Evolutionary conservation across 2,113 vertebrate species (phyloP), one percentile per base, ranked within the genome.

Genomic region (Ailuropoda melanoleuca): DNA sequence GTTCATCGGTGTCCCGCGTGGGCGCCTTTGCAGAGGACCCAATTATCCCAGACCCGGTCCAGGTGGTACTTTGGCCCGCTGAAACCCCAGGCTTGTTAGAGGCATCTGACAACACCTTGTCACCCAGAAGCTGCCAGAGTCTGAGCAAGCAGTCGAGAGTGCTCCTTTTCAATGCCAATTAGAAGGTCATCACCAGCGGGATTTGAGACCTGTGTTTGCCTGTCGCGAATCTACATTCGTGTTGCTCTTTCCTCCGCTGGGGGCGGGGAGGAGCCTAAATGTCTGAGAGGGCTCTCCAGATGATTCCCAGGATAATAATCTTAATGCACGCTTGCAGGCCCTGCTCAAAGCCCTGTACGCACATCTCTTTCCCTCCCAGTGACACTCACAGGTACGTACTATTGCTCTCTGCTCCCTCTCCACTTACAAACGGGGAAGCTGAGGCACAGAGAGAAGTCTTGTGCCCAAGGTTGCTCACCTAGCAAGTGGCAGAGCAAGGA

Each of bases 311-410:
- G 21, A 0, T 37, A 0, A 4, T 26, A 7, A 14, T 31, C 39
- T 19, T 19, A 1, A 21, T 55, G 2, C 3, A 29, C 34, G 4
- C 39, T 4, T 6, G 7, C 68, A 34, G 74, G 46, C 13, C 1
- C 84, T 5, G 26, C 88, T 37, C 68, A 4, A 1, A 68, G n/a
- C 48, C 2, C 8, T 5, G 15, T 5, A 6, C 31, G 4, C 4
- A 1, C 13, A 1, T 14, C 50, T 0, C 66, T 8, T n/a, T n/a
- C n/a, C 3, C 86, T 62, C 89, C 68, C 24, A 7, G 26, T 15
- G 26, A 0, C 4, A 14, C n/a, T 15, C 21, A 0, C 11, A 39
- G 24, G 15, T 9, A n/a, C 3, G 13, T 0, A 4, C 17, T 6
- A 11, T 0, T 1, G 21, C 19, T 39, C 31, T 37, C 62, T 10